phyloP scores from a whole-genome alignment of 2,113 vertebrate genomes.

The Gallinago media region DNA sequence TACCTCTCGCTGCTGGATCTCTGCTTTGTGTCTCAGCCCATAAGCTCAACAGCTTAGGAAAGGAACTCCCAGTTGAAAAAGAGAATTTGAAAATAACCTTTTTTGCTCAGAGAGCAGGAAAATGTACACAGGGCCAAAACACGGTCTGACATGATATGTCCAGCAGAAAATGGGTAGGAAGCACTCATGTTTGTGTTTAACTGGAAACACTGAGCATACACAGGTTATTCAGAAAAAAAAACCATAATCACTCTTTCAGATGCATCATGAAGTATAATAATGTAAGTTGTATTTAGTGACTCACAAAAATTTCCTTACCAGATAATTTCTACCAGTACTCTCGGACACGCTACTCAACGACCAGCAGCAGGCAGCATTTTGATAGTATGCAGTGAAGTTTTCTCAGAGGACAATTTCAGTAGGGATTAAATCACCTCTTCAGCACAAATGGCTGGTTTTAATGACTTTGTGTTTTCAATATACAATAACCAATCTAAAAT shows the following conservation, averaged over 20 bases:
- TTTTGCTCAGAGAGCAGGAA: background rate
- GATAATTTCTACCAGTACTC: background rate
- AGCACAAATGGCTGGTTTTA: background rate
- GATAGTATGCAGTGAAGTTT: background rate
- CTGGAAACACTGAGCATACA: background rate
- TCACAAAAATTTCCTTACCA: background rate
- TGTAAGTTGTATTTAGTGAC: background rate
- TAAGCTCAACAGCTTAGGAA: background rate
- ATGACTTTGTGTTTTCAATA: background rate
- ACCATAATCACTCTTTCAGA: background rate
- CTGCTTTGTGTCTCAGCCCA: background rate
- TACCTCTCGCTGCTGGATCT: background rate
- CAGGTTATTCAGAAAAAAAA: background rate
- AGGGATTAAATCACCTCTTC: background rate
- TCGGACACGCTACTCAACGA: background rate
- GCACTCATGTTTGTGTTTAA: background rate
- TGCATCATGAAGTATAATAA: background rate
- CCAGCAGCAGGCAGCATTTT: background rate
- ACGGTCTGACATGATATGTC: background rate
- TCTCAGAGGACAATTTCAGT: background rate
- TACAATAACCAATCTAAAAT: background rate
- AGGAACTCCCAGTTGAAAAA: slow-evolving; percentile 8
- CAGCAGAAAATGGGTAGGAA: background rate
- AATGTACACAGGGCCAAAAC: background rate
- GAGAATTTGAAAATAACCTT: background rate